Evolutionary conservation across 1,140 invertebrate genomes (phyloP).

Genomic region (Drosophila ambigua): DNA sequence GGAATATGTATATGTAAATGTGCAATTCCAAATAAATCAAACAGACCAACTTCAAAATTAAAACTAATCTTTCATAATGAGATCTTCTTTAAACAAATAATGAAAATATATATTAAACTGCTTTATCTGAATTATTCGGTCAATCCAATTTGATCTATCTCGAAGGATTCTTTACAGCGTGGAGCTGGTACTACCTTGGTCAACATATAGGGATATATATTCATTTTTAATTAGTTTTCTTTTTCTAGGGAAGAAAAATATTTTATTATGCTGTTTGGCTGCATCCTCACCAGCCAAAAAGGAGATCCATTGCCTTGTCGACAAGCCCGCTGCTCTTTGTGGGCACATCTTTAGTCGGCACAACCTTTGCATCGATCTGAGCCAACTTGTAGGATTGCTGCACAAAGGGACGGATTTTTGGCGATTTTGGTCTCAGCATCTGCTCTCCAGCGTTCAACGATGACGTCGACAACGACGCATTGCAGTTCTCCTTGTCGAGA

Average conservation of each 20-base stretch:
- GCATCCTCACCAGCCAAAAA: constrained; percentile 89
- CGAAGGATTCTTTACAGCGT: too few relatives aligned
- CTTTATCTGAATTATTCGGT: too few relatives aligned
- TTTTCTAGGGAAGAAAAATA: not conserved
- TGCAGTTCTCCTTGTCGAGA: constrained; percentile 85
- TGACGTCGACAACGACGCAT: not conserved
- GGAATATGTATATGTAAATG: too few relatives aligned
- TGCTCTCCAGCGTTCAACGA: not conserved
- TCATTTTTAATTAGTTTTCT: too few relatives aligned
- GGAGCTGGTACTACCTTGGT: too few relatives aligned
- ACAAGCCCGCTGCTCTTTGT: constrained; percentile 92
- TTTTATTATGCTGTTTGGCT: not conserved
- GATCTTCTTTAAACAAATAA: too few relatives aligned
- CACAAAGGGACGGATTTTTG: constrained; percentile 80
- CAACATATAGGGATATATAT: too few relatives aligned
- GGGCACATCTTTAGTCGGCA: constrained; percentile 87
- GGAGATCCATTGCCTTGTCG: constrained; percentile 92
- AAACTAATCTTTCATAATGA: too few relatives aligned
- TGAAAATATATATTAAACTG: too few relatives aligned
- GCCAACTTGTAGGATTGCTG: constrained; percentile 83
- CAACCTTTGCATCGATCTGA: constrained; percentile 84
- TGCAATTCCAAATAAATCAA: too few relatives aligned
- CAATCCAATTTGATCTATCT: too few relatives aligned
- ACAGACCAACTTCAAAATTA: too few relatives aligned
- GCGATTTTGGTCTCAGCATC: not conserved